Base-by-base conservation (phyloP, 2,113 vertebrate species). In the Mesocricetus auratus region DNA sequence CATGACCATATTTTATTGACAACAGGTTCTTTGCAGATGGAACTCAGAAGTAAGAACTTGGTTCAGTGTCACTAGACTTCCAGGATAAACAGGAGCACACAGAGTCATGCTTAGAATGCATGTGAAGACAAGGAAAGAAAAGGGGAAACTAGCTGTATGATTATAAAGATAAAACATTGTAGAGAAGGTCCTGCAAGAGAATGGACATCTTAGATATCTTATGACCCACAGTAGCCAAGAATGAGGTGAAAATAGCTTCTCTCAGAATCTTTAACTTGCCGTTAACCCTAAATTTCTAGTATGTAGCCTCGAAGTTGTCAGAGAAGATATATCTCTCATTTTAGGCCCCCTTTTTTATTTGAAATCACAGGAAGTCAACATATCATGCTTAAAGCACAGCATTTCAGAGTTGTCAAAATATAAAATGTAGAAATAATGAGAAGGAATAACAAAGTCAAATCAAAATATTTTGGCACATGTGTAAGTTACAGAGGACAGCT, bases 151-250 rank as follows among this genome's bases (percentile, higher is more conserved):
- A 9, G 9, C 9, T 7, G 8, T 2, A 1, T 39, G 24, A 12
- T 7, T 1, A 29, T 0, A 0, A 11, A 26, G n/a, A 11, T 21
- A 85, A 85, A 24, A 5, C 6, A 42, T 2, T 0, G 0, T 7
- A 15, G 5, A 5, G 42, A 39, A 17, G 1, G 13, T 36, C 26
- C 22, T 36, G 5, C 12, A 24, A 22, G 22, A 26, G 50, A 33
- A 77, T 6, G 58, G 29, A 12, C 7, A 16, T 24, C 7, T 6
- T 29, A 85, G 39, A 31, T 85, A n/a, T 15, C 36, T 16, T 15
- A 60, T 19, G 26, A 60, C 8, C 24, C 58, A 60, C 5, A 33
- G 58, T 31, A 19, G 2, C 8, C 19, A 85, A 7, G 39, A 45
- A 45, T 82, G 3, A 45, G 39, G 7, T 64, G 26, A 31, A 31